Conservation (phyloP, 2,888 invertebrate species). For the Erebia epiphron region DNA sequence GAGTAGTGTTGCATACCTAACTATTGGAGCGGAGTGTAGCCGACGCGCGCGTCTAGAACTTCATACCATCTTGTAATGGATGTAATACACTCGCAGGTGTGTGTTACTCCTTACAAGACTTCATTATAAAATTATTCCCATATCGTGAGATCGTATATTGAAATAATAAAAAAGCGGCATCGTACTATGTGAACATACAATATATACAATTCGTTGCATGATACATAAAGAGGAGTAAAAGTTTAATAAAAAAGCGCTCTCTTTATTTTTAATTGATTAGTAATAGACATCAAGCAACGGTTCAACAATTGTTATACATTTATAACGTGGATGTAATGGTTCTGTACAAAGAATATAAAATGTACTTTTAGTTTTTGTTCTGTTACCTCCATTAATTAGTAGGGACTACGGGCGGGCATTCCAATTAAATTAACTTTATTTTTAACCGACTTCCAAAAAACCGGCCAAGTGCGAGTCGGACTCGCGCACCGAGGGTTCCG, state of each 20-base stretch:
- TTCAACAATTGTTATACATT: constrained; percentile 12
- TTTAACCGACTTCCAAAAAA: no score
- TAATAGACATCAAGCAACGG: constrained; percentile 21
- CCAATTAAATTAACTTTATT: background rate
- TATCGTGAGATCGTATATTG: constrained; percentile 1
- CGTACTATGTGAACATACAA: constrained; percentile 12
- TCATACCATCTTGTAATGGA: no score
- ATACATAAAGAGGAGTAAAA: constrained; percentile 5
- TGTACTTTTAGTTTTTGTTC: background rate
- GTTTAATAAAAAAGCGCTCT: constrained; percentile 14
- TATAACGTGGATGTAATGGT: constrained; percentile 9
- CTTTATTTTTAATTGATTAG: constrained; percentile 27
- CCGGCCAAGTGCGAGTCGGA: no score
- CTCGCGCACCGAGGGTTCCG: no score
- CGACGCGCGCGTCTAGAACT: no score
- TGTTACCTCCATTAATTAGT: background rate
- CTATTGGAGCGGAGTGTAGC: no score
- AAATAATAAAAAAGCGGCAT: background rate
- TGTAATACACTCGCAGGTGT: background rate
- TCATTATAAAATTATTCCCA: background rate
- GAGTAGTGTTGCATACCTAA: no score
- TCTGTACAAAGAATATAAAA: background rate
- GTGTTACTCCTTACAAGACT: background rate
- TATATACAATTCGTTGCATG: constrained; percentile 4
- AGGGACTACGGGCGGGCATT: background rate